Evolutionary conservation across 2,888 invertebrate genomes (phyloP).

Genomic region (Eudasyphora cyanicolor): DNA sequence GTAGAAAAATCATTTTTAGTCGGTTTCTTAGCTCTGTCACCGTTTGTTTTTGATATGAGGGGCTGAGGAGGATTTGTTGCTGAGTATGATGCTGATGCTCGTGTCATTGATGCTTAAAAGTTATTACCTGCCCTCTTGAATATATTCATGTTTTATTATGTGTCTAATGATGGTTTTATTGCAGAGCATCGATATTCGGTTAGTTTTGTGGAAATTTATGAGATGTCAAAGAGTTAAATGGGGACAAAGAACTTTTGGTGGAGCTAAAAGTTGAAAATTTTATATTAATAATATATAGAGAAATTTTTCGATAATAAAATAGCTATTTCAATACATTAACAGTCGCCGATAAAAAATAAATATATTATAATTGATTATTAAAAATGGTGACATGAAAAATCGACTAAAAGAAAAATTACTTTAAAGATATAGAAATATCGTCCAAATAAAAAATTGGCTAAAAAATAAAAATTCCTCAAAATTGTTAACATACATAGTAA

Average conservation of each 20-base stretch:
- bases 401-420: no score
- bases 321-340: no score
- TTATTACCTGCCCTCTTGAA: constrained; percentile 52
- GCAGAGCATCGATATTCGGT: constrained; percentile 27
- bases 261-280: neutral
- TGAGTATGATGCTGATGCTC: neutral
- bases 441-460: no score
- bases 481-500: no score
- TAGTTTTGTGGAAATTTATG: neutral
- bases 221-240: neutral
- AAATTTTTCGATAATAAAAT: no score
- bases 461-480: no score
- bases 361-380: no score
- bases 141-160: constrained; percentile 48
- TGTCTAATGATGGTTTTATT: constrained; percentile 53
- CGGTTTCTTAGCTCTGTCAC: neutral
- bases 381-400: no score
- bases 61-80: neutral
- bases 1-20: neutral
- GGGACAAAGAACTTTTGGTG: neutral
- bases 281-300: neutral
- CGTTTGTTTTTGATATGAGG: constrained; percentile 20
- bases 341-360: no score
- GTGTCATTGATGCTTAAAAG: constrained; percentile 16
- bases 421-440: no score